Conservation (phyloP, 2,888 invertebrate species). For the Idaea straminata region DNA sequence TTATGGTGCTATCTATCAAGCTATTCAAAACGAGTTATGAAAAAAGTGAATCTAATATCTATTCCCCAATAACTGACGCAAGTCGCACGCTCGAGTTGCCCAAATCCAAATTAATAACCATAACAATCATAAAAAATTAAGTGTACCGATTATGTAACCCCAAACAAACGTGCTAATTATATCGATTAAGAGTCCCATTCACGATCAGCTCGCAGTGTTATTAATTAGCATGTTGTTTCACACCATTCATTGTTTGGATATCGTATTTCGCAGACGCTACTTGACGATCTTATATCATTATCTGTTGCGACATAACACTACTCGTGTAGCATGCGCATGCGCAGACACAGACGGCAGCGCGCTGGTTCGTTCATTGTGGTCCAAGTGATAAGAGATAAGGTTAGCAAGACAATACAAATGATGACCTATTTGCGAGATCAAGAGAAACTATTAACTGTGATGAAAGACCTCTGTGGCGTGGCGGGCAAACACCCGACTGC, state of each 20-base stretch:
- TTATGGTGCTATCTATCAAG: no score
- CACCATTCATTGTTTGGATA: conserved; percentile 22
- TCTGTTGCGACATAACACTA: conserved; percentile 38
- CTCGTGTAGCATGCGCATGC: conserved; percentile 28
- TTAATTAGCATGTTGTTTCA: conserved; percentile 10
- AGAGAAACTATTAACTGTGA: background rate
- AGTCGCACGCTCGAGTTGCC: background rate
- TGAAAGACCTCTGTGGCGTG: background rate
- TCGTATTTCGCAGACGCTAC: conserved; percentile 26
- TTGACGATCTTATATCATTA: conserved; percentile 22
- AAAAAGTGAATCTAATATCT: no score
- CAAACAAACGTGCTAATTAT: background rate
- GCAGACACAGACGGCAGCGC: conserved; percentile 15
- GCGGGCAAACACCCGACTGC: no score
- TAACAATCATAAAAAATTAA: background rate
- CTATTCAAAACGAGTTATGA: no score
- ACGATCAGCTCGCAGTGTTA: conserved; percentile 8
- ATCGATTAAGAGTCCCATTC: background rate
- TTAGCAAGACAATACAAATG: background rate
- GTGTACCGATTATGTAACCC: background rate
- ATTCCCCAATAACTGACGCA: background rate
- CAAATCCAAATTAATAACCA: background rate
- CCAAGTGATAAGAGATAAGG: conserved; percentile 19
- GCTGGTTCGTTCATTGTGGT: conserved; percentile 17
- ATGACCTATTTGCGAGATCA: background rate